Conservation (phyloP, 2,113 vertebrate species). For the Rhineura floridana region DNA sequence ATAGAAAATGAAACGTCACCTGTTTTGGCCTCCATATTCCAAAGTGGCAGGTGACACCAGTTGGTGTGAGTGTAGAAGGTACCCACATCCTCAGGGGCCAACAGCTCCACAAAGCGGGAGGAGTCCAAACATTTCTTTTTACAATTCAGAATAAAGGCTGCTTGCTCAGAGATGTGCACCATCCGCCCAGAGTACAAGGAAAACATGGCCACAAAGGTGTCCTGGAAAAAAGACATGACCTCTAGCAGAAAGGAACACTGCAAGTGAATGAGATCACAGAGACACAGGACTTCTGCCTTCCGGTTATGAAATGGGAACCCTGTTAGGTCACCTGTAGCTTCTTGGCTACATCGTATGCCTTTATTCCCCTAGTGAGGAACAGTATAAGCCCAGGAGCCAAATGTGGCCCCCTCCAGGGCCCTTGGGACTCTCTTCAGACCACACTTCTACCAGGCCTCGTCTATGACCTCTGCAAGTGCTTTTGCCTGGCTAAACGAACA, state of each 20-base stretch:
- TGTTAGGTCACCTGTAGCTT: neutral
- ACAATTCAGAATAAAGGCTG: slow-evolving; percentile 82
- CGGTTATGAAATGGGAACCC: neutral
- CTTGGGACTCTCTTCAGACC: too few species aligned
- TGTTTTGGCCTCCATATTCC: slow-evolving; percentile 74
- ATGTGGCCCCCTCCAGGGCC: too few species aligned
- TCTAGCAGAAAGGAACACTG: neutral
- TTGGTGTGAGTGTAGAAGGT: slow-evolving; percentile 86
- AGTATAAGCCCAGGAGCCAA: too few species aligned
- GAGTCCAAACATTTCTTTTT: slow-evolving; percentile 84
- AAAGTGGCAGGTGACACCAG: slow-evolving; percentile 83
- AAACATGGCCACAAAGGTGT: slow-evolving; percentile 87
- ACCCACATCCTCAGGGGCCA: slow-evolving; percentile 87
- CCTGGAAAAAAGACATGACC: slow-evolving; percentile 74
- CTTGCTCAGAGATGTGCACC: slow-evolving; percentile 86
- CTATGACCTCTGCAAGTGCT: too few species aligned
- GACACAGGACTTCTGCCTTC: neutral
- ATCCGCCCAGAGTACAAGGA: slow-evolving; percentile 85
- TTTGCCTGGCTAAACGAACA: too few species aligned
- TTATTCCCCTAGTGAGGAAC: neutral
- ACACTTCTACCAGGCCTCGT: too few species aligned
- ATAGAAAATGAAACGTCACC: slow-evolving; percentile 41
- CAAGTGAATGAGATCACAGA: neutral
- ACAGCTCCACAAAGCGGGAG: slow-evolving; percentile 85
- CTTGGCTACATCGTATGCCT: neutral